Percentiles rank a stretch among this genome's conserved stretches.
Conservation (phyloP, 2,888 invertebrate genomes). For the Penaeus monodon region DNA sequence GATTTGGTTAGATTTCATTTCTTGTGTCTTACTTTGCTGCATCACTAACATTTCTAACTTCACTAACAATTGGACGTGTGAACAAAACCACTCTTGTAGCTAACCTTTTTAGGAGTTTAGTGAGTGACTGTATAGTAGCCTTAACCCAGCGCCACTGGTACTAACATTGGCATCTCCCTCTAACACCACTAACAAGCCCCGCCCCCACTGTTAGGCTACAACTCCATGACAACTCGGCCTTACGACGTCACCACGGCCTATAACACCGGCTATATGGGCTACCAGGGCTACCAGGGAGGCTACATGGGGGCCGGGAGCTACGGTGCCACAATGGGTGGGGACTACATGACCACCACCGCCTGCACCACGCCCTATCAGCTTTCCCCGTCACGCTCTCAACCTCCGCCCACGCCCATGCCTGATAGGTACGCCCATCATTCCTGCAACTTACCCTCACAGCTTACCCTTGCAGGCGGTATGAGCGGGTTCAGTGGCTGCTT, state of each 20-base stretch:
- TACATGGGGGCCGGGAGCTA: constrained; percentile 64
- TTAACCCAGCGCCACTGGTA: background rate
- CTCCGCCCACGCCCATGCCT: constrained; percentile 63
- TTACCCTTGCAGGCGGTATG: no score
- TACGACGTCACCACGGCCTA: constrained; percentile 65
- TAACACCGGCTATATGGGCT: constrained; percentile 65
- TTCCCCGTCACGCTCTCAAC: constrained; percentile 64
- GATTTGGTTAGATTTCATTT: no score
- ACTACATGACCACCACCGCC: constrained; percentile 64
- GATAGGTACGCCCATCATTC: constrained; percentile 57
- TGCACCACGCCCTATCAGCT: constrained; percentile 65
- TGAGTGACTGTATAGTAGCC: no score
- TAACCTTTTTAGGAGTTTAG: no score
- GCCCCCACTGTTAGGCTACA: constrained; percentile 54
- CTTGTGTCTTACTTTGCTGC: no score
- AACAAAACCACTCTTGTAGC: no score
- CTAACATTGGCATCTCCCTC: constrained; percentile 8
- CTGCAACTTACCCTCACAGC: no score
- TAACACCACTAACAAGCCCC: constrained; percentile 22
- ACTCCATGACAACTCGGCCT: constrained; percentile 65
- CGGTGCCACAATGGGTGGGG: constrained; percentile 62
- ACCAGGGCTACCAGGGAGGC: constrained; percentile 65
- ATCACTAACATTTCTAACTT: background rate
- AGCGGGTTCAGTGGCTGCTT: no score
- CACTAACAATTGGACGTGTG: background rate